These are phyloP conservation scores for Sakesphorus luctuosus DNA, from an alignment of 2,113 vertebrate species.

Conservation along the genomic window DNA sequence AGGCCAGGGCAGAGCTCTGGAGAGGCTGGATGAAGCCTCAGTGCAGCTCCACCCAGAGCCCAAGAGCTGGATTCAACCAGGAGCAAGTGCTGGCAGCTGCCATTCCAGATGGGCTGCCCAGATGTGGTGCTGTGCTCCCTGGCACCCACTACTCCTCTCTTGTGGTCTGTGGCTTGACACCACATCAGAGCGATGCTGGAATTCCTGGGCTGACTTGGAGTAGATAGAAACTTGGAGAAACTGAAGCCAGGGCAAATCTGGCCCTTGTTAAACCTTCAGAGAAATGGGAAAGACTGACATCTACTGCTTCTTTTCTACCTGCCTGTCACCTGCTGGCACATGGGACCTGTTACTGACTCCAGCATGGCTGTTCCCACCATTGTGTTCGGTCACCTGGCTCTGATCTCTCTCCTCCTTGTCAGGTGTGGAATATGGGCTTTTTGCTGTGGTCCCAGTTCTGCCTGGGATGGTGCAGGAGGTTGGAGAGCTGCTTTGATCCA, in stretches of 20 bases:
- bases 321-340: background rate
- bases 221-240: background rate
- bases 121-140: background rate
- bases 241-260: background rate
- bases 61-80: background rate
- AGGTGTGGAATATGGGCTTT: rapidly evolving
- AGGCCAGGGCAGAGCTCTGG: background rate
- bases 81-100: background rate
- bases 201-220: background rate
- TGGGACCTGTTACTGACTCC: background rate
- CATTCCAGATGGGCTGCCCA: background rate
- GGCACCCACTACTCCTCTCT: background rate
- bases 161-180: background rate
- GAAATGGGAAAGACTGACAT: background rate
- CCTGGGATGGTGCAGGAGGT: background rate
- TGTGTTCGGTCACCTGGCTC: background rate
- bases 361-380: rapidly evolving
- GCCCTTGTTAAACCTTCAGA: background rate
- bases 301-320: background rate
- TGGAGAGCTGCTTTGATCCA: background rate
- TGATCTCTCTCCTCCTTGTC: background rate
- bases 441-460: background rate
- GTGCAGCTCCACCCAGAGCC: background rate
- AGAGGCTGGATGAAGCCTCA: background rate
- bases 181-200: background rate